phyloP scores from a whole-genome alignment of 2,888 invertebrate species.

The Smittia sp. region DNA sequence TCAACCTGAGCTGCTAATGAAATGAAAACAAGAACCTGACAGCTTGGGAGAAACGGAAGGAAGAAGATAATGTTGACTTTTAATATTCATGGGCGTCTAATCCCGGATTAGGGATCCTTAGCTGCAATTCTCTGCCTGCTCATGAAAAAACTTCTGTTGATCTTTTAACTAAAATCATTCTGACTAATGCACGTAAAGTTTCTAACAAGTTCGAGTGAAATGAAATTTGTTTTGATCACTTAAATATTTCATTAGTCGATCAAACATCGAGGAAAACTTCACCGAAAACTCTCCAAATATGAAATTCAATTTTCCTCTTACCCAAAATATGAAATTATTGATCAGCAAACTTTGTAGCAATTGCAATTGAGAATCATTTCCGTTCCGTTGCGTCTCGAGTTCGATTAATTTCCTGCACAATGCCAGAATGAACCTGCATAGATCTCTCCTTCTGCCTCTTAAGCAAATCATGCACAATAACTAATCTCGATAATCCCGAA shows the following conservation, averaged over 20 bases:
- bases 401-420: not conserved
- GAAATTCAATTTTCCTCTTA: no score
- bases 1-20: not conserved
- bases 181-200: not conserved
- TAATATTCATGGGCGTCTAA: not conserved
- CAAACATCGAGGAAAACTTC: no score
- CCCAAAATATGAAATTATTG: not conserved
- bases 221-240: no score
- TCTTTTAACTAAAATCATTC: not conserved
- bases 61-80: conserved; percentile 5
- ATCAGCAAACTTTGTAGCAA: not conserved
- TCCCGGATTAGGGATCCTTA: conserved; percentile 2
- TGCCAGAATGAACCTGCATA: conserved; percentile 39
- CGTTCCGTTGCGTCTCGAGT: conserved; percentile 6
- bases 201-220: no score
- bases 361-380: not conserved
- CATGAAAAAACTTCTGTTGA: no score
- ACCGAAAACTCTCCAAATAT: no score
- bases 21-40: not conserved
- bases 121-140: no score
- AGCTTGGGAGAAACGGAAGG: not conserved
- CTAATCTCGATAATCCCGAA: conserved; percentile 39
- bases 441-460: conserved; percentile 16
- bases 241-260: no score
- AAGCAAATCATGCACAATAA: conserved; percentile 34